Percentiles rank a stretch among this genome's conserved stretches.
Evolutionary conservation across 2,113 vertebrate species (phyloP).

Genomic region (Lophius piscatorius): DNA sequence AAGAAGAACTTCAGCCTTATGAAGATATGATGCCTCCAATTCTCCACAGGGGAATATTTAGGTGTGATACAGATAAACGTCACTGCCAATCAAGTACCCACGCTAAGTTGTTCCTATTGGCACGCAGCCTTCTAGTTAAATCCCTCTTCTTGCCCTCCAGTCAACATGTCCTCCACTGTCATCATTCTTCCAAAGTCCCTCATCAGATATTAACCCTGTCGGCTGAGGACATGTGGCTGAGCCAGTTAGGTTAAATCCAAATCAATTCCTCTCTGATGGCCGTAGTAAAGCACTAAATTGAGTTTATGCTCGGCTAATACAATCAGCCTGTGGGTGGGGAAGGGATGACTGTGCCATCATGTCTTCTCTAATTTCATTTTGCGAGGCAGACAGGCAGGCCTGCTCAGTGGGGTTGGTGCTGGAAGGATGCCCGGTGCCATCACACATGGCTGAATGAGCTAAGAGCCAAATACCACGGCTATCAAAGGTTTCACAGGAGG

Average conservation of each 20-base stretch:
- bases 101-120: constrained; percentile 27
- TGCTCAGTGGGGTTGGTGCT: constrained; percentile 60
- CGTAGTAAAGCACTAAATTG: constrained; percentile 67
- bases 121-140: constrained; percentile 15
- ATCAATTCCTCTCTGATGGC: constrained; percentile 72
- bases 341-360: constrained; percentile 77
- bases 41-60: constrained; percentile 11
- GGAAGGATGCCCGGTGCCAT: constrained; percentile 69
- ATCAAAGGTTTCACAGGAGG: constrained; percentile 66
- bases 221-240: constrained; percentile 61
- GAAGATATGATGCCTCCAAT: neutral
- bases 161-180: constrained; percentile 5
- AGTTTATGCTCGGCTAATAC: constrained; percentile 72
- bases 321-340: constrained; percentile 74
- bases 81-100: constrained; percentile 17
- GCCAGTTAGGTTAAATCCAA: constrained; percentile 73
- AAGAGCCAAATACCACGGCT: constrained; percentile 55
- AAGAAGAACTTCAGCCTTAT: no score
- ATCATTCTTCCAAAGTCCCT: constrained; percentile 28
- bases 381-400: constrained; percentile 44
- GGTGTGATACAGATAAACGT: constrained; percentile 10
- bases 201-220: constrained; percentile 44
- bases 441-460: constrained; percentile 57
- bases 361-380: constrained; percentile 78
- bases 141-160: constrained; percentile 11